Conservation (phyloP, 2,797 vertebrate species). For the Malurus splendens region DNA sequence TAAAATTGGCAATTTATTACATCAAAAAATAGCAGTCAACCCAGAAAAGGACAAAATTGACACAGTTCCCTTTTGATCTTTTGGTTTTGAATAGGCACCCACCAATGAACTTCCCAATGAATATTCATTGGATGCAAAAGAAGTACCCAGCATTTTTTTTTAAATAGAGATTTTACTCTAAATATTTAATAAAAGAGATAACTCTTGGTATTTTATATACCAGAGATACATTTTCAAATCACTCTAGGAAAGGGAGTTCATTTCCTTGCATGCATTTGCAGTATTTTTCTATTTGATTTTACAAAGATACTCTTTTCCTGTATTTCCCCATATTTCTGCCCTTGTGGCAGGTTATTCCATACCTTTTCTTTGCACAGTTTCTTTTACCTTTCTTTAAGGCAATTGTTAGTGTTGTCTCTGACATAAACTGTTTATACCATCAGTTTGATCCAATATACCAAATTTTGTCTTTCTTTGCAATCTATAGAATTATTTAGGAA, state of each 20-base stretch:
- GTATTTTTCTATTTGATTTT: background rate
- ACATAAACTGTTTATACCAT: background rate
- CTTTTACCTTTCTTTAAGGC: background rate
- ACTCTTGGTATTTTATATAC: background rate
- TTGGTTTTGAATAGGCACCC: slow-evolving; percentile 64
- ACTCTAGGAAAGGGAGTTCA: background rate
- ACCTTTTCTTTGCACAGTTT: background rate
- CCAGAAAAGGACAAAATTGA: slow-evolving; percentile 65
- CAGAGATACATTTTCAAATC: background rate
- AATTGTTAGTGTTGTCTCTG: background rate
- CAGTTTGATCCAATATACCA: background rate
- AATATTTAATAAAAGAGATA: slow-evolving; percentile 46
- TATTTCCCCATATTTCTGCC: background rate
- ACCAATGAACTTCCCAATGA: slow-evolving; percentile 67
- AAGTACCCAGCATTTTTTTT: slow-evolving; percentile 52
- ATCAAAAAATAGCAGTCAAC: slow-evolving; percentile 58
- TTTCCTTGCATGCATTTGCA: background rate
- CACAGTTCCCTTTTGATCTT: slow-evolving; percentile 71
- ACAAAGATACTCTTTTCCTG: background rate
- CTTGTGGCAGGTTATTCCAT: background rate
- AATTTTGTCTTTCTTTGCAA: background rate
- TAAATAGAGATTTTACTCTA: slow-evolving; percentile 39
- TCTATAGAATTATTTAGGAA: background rate
- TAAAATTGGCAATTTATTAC: slow-evolving; percentile 74
- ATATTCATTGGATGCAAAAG: slow-evolving; percentile 72